These are phyloP conservation scores for Chunga burmeisteri DNA, from an alignment of 2,113 vertebrate genomes.

Conservation along the genomic window DNA sequence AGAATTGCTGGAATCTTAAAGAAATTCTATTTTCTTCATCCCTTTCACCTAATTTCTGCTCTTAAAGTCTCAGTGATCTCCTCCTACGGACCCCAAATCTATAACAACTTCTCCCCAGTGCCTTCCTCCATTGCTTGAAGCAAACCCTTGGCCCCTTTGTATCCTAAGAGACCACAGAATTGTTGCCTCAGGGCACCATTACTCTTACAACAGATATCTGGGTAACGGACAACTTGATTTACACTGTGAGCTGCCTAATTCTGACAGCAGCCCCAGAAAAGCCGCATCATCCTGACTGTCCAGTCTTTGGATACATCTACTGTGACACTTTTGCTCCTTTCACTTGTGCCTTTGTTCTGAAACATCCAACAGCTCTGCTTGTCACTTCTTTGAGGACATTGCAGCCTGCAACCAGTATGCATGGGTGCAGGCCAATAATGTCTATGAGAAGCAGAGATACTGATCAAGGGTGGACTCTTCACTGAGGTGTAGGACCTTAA, in stretches of 20 bases:
- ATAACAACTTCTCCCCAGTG: background rate
- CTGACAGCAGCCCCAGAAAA: background rate
- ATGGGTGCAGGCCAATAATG: background rate
- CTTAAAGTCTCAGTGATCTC: background rate
- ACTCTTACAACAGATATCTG: background rate
- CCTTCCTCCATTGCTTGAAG: background rate
- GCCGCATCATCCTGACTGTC: accelerated
- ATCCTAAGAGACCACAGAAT: background rate
- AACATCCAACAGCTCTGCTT: background rate
- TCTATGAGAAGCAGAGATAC: background rate
- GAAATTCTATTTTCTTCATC: background rate
- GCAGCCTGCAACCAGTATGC: background rate
- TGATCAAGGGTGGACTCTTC: background rate
- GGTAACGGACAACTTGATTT: background rate
- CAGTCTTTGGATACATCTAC: background rate
- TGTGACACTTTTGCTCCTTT: background rate
- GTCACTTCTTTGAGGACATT: background rate
- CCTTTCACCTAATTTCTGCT: background rate
- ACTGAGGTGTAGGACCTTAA: background rate
- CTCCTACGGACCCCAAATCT: background rate
- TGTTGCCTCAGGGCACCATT: background rate
- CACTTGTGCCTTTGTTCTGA: background rate
- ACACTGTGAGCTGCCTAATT: background rate
- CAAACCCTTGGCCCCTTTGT: background rate
- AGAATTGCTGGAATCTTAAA: background rate